Conservation (phyloP, 2,113 vertebrate species). For the Meles meles region DNA sequence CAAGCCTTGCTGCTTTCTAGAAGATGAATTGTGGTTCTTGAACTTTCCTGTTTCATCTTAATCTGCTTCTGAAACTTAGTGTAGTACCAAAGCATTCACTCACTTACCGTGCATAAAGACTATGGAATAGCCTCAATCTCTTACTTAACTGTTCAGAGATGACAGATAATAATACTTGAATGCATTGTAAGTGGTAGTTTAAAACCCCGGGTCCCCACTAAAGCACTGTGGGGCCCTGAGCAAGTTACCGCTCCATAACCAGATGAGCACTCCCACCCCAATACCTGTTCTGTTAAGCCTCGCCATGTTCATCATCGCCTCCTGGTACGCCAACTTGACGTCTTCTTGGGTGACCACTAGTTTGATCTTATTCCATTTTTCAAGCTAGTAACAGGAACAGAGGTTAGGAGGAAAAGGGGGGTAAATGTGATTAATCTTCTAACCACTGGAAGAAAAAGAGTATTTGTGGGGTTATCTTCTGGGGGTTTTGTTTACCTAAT, state of each 20-base stretch:
- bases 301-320: slow-evolving; percentile 99
- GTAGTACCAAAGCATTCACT: background rate
- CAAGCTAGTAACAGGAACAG: slow-evolving; percentile 85
- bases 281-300: slow-evolving; percentile 97
- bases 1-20: background rate
- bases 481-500: background rate
- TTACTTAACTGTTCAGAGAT: background rate
- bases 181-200: background rate
- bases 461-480: background rate
- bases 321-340: slow-evolving; percentile 97
- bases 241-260: background rate
- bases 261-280: background rate
- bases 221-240: background rate
- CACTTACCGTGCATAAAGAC: background rate
- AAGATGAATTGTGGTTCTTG: background rate
- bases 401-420: background rate
- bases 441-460: background rate
- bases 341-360: slow-evolving; percentile 98
- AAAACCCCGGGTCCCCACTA: background rate
- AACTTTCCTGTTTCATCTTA: background rate
- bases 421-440: slow-evolving; percentile 35
- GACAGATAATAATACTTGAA: background rate
- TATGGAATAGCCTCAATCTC: background rate
- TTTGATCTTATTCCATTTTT: slow-evolving; percentile 99
- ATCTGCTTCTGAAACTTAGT: background rate